Evolutionary conservation across 2,113 vertebrate genomes (phyloP).

Genomic region (Pyxicephalus adspersus): DNA sequence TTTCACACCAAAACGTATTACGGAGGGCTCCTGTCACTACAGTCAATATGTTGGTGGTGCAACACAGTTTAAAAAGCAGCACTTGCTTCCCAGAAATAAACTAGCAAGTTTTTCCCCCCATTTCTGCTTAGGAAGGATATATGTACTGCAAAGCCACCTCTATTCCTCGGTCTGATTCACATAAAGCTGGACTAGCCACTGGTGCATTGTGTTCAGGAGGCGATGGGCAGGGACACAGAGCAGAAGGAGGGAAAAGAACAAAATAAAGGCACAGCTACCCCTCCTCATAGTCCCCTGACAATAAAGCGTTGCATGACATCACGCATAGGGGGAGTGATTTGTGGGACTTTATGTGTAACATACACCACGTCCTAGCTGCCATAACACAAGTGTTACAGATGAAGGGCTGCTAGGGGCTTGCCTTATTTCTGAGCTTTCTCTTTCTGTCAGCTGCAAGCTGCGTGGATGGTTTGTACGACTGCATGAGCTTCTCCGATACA

Average conservation of each 20-base stretch:
- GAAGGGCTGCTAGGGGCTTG: constrained; percentile 3
- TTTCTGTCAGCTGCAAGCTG: background rate
- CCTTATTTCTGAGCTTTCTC: background rate
- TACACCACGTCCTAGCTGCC: constrained; percentile 54
- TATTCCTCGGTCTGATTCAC: constrained; percentile 21
- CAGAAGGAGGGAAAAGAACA: constrained; percentile 22
- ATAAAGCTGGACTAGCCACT: constrained; percentile 1
- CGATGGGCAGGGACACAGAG: constrained; percentile 38
- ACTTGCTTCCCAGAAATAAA: too few species aligned
- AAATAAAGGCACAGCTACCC: background rate
- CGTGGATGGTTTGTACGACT: background rate
- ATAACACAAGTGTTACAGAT: constrained; percentile 6
- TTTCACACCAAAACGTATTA: too few species aligned
- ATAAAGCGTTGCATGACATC: constrained; percentile 46
- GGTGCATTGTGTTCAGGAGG: constrained; percentile 23
- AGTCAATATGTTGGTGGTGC: too few species aligned
- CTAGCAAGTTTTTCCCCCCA: too few species aligned
- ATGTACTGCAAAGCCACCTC: background rate
- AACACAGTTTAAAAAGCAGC: too few species aligned
- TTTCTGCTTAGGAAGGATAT: too few species aligned
- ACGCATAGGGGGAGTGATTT: constrained; percentile 41
- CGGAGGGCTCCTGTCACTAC: too few species aligned
- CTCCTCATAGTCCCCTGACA: constrained; percentile 38
- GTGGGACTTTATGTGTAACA: constrained; percentile 42
- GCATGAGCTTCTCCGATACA: constrained; percentile 28